Base-by-base conservation (phyloP, 2,888 invertebrate genomes). In the Pegoplata infirma region DNA sequence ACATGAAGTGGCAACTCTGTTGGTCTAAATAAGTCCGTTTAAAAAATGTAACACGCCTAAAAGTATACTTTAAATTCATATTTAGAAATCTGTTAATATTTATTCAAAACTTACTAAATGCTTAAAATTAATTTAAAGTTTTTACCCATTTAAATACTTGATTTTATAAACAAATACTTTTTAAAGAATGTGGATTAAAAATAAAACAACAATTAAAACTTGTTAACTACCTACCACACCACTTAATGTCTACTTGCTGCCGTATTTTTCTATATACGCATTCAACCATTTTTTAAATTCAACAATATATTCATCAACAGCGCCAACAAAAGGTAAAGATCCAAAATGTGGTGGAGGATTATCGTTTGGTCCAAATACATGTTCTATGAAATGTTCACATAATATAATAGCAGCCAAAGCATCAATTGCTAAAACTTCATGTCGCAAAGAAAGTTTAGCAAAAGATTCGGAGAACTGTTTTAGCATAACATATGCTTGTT, bases 381-480 rank as follows among this genome's bases (percentile, higher is more conserved):
- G 82, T 12, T 84, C 83, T 56, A 88, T 85, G 58, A 85, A 87
- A 47, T 86, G 81, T 74, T 89, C 90, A 10, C 86, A 83, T 64
- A 90, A 85, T 44, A 86, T 87, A 69, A 88, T 85, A 7, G 88
- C 85, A 8, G 84, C 85, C 12, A 85, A 74, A 0, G 85, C 89
- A 80, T 89, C 90, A 10, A 84, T 81, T n/a, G 81, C 53, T 3
- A 85, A 76, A 0, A 89, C 88, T 46, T 86, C 83, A 71, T 86
- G 59, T 0, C 87, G 87, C 64, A 90, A 79, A 1, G 86, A 81
- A 8, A 90, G 77, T 75, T 89, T 90, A 6, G 89, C 89, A 76
- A 89, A 85, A 0, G 89, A 88, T 81, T 90, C 89, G 0, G 89
- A 82, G 78, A 89, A 87, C 47, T 88, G 85, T 58, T 85, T 86